Evolutionary conservation across 2,797 vertebrate species (phyloP).

Genomic region (Xiphophorus birchmanni): DNA sequence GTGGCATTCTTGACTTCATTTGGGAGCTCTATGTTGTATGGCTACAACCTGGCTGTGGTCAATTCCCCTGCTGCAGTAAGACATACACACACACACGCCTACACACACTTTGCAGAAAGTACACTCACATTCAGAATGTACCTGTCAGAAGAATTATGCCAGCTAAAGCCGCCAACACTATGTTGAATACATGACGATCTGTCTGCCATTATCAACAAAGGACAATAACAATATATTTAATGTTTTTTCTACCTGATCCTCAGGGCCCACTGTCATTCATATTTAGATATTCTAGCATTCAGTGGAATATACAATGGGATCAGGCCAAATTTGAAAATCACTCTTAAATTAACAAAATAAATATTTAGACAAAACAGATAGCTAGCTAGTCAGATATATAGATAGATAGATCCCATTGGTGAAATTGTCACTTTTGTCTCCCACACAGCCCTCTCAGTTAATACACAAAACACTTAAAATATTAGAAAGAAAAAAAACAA

Average conservation of each 20-base stretch:
- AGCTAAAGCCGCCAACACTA: background rate
- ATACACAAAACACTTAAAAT: too few species aligned
- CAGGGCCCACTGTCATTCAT: background rate
- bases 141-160: background rate
- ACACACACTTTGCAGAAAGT: background rate
- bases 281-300: background rate
- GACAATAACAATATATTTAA: background rate
- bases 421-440: too few species aligned
- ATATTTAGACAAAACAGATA: too few species aligned
- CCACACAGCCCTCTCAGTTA: too few species aligned
- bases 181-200: background rate
- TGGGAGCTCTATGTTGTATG: conserved; percentile 93
- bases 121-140: background rate
- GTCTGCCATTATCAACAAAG: background rate
- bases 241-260: background rate
- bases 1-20: conserved; percentile 89
- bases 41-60: conserved; percentile 92
- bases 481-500: too few species aligned
- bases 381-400: too few species aligned
- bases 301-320: too few species aligned
- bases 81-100: background rate
- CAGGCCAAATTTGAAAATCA: too few species aligned
- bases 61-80: conserved; percentile 90
- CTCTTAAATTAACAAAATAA: too few species aligned
- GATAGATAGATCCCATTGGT: too few species aligned